Base-by-base conservation (phyloP, 2,888 invertebrate species). In the Polydrusus pterygomalis region DNA sequence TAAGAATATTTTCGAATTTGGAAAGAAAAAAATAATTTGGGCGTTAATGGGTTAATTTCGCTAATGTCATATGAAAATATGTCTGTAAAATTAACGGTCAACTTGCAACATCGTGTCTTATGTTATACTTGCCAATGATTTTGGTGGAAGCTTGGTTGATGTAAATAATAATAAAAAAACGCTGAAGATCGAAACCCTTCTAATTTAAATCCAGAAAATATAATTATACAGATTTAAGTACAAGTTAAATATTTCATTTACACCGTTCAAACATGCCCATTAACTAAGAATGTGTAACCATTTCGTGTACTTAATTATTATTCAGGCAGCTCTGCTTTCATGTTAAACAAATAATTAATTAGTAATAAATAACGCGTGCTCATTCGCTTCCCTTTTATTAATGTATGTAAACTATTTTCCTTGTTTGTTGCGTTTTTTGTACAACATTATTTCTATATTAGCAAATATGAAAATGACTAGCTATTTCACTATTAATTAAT, bases 291-390 rank as follows among this genome's bases (percentile, higher is more conserved):
- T 60, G 11, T 60, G 38, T 60, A 60, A 60, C 58, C 58, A 38
- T 60, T 60, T 38, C 38, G 17, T 60, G 58, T 38, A 60, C 58
- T 38, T 60, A 60, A 60, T 60, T 60, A 60, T 38, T 38, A 60
- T 60, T 60, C 17, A 60, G 38, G 10, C 54, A 54, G 58, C 17
- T 60, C 58, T 60, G 58, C 58, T 60, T 60, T 60, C 58, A 60
- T 38, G 38, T 60, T 60, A 60, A 38, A 60, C 58, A 60, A 60
- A 60, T 60, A 34, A 60, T 60, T 60, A 60, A 60, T 38, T 60
- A 60, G 58, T 38, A 60, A 60, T 60, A 60, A 60, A 60, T 60
- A 60, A 60, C 38, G 58, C 38, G 58, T 60, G 58, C 58, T 15
- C 17, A 11, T 38, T 60, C 38, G 15, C 15, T 17, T 18, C 17